Evolutionary conservation across 2,113 vertebrate species (phyloP), one percentile per base, ranked within the genome.

Genomic region (Mohoua ochrocephala): DNA sequence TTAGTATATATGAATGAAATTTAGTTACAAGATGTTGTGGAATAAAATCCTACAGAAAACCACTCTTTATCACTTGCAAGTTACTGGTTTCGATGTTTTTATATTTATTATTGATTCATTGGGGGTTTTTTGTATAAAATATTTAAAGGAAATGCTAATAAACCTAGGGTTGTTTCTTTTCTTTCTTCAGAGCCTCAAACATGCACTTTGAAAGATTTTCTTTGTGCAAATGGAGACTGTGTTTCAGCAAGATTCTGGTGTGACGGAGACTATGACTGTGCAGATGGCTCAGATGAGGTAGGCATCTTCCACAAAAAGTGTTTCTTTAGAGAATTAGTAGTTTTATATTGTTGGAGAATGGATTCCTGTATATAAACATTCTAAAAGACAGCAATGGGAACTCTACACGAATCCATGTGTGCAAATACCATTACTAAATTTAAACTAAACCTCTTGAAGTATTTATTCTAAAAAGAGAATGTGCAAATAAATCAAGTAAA

Each of bases 261-360:
- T 78, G 99, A 99, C 81, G 99, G 99, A 42, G 99, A 99, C 97
- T 99, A 99, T 60, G 99, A 99, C 97, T 99, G 99, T 95, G 97
- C 98, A 75, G 99, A 99, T 89, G 99, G 99, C 85, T 99, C 99
- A 44, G 99, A 99, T 89, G 99, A 99, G 99, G 99, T 99, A 98
- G 95, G 98, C 16, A 57, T 84, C 59, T 82, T 60, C 52, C 71
- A 83, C 39, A 26, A 41, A 35, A 54, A n/a, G 11, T 6, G 12
- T 3, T 67, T 83, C 13, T 70, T 37, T 30, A 52, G 78, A 28
- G 52, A 87, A 37, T 35, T 4, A 6, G 1, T 47, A 7, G 11
- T 4, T 76, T 65, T 80, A 5, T 76, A 4, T 35, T n/a, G 12
- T 5, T 82, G n/a, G 21, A 45, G 7, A 78, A 64, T 44, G 4